Conservation (phyloP, 2,113 vertebrate genomes). For the Pholis gunnellus region DNA sequence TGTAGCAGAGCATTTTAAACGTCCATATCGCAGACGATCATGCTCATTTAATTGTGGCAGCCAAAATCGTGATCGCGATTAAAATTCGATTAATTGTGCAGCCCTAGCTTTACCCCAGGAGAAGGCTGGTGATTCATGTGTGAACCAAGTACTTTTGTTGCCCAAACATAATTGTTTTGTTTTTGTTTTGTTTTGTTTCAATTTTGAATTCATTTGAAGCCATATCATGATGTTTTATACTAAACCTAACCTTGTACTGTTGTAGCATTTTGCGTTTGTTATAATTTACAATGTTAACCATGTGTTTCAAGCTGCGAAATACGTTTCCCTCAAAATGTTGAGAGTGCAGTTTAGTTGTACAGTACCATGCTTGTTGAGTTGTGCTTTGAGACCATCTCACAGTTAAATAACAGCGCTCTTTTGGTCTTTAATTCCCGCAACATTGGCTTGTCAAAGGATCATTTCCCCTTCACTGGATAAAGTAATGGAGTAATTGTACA, state of each 20-base stretch:
- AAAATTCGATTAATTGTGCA: too few relatives aligned
- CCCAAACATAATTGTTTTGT: not conserved
- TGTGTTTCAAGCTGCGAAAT: not conserved
- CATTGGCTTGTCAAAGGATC: slow-evolving; percentile 42
- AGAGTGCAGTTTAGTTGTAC: not conserved
- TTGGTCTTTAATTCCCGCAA: slow-evolving; percentile 40
- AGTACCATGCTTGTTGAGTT: not conserved
- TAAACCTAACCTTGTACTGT: not conserved
- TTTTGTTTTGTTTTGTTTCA: too few relatives aligned
- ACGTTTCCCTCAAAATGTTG: too few relatives aligned
- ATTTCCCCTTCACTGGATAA: slow-evolving; percentile 52
- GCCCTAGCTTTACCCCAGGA: too few relatives aligned
- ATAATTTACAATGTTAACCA: not conserved
- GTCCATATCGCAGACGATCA: too few relatives aligned
- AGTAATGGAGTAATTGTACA: slow-evolving; percentile 57
- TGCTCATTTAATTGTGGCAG: too few relatives aligned
- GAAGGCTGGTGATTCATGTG: not conserved
- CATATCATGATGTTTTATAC: too few relatives aligned
- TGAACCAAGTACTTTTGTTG: not conserved
- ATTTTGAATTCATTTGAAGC: too few relatives aligned
- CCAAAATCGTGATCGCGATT: too few relatives aligned
- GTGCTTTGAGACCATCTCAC: slow-evolving; percentile 11
- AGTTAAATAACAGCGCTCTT: not conserved
- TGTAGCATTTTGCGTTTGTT: not conserved
- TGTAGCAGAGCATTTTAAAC: too few relatives aligned